phyloP scores from a whole-genome alignment of 2,888 invertebrate genomes.

The Apodemia hepburni region DNA sequence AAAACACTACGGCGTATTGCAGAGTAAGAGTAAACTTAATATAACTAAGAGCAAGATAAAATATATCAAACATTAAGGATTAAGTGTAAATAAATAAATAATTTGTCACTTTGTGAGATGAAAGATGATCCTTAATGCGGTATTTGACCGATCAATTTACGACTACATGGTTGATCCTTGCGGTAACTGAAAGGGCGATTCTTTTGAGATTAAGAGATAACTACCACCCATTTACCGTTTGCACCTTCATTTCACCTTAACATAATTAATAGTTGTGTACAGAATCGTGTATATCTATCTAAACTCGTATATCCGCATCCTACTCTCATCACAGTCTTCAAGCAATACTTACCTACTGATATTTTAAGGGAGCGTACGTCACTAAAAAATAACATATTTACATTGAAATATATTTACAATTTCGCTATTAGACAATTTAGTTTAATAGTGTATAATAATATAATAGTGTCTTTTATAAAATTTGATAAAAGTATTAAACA shows the following conservation, averaged over 20 bases:
- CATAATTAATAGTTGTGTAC: not conserved
- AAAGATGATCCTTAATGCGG: no score
- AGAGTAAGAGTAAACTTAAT: no score
- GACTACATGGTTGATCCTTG: no score
- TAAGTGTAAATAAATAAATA: no score
- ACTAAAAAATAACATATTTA: constrained; percentile 26
- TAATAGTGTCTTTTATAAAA: constrained; percentile 12
- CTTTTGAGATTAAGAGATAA: not conserved
- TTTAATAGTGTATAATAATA: not conserved
- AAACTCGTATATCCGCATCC: constrained; percentile 20
- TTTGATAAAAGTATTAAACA: constrained; percentile 2
- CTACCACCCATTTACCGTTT: not conserved
- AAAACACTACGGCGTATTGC: no score
- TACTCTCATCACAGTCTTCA: constrained; percentile 74
- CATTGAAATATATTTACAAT: constrained; percentile 25
- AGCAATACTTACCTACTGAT: constrained; percentile 49
- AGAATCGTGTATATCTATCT: constrained; percentile 22
- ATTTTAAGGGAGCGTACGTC: constrained; percentile 33
- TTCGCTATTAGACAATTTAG: not conserved
- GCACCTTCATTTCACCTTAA: constrained; percentile 1
- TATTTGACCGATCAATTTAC: no score
- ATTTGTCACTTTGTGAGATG: no score
- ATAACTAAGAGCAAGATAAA: no score
- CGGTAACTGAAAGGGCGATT: not conserved
- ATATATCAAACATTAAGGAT: no score